Evolutionary conservation across 2,888 invertebrate genomes (phyloP), one percentile per base, ranked within the genome.

Genomic region (Eupithecia subfuscata): DNA sequence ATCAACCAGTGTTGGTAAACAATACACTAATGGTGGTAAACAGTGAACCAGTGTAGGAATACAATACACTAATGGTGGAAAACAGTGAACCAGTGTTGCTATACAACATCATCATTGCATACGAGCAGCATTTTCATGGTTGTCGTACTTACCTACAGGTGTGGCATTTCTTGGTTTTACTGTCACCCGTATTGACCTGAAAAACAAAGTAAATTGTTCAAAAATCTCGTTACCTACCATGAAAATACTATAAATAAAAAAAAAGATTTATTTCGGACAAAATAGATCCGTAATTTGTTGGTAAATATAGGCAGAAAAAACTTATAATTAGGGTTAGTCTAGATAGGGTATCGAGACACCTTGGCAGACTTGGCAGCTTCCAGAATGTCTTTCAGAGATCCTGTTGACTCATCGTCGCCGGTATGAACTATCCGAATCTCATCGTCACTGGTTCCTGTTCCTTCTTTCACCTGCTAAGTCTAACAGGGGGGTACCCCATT

Each of bases 401-500:
- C 82, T 0, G 85, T 79, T 0, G 84, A 80, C 7, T 88, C 90
- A 16, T 86, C 88, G 25, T 91, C 93, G 1, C 86, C 90, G 0
- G 92, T 91, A 80, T 94, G 93, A 0, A 95, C 90, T 5, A 95
- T 95, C 94, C 95, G 94, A 76, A 94, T 93, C 74, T 94, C 94
- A 56, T 94, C 94, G 30, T 94, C 95, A 60, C 93, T 91, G 74
- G 87, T 92, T 16, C 90, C 6, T 0, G 83, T 45, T 14, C 40
- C 7, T 40, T 40, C 40, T 7, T 40, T 8, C 9, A 9, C 40
- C 40, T 40, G 40, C 11, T 40, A 40, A 40, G 40, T 40, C 9
- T 12, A 43, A 43, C 43, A 43, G 12, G 12, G 43, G 5, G 45
- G 14, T 14, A 14, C 4, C 45, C 4, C 5, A 16, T 16, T 45